Percentiles rank a stretch among this genome's conserved stretches.
Evolutionary conservation across 2,888 invertebrate species (phyloP).

Genomic region (Drosophila fulvimacula): DNA sequence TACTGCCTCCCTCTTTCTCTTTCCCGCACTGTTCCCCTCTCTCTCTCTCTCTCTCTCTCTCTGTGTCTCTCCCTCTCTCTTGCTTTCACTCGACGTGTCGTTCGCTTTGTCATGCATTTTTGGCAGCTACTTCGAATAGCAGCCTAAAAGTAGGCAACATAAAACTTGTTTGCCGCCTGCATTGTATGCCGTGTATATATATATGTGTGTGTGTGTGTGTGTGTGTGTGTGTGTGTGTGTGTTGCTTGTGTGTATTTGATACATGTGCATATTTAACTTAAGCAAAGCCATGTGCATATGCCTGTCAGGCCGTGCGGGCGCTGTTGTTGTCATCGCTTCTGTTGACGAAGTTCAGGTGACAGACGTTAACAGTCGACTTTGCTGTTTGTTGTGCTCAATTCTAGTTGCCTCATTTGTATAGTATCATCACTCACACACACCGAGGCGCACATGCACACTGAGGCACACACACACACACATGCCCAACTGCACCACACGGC

Average conservation of each 20-base stretch:
- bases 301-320: constrained; percentile 24
- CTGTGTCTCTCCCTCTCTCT: not conserved
- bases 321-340: constrained; percentile 40
- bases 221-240: constrained; percentile 8
- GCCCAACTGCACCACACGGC: constrained; percentile 24
- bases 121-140: constrained; percentile 16
- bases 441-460: constrained; percentile 9
- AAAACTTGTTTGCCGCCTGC: constrained; percentile 32
- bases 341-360: constrained; percentile 68
- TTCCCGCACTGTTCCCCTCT: no score
- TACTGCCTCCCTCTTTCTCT: no score
- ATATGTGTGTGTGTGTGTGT: not conserved
- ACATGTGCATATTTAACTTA: constrained; percentile 61
- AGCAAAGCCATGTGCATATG: constrained; percentile 57
- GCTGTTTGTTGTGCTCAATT: constrained; percentile 42
- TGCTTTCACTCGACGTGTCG: not conserved
- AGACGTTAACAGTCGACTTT: constrained; percentile 53
- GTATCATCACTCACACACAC: constrained; percentile 37
- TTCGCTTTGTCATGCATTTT: constrained; percentile 10
- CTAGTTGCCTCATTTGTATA: constrained; percentile 55
- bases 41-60: not conserved
- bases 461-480: constrained; percentile 6
- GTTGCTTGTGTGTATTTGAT: constrained; percentile 27
- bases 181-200: not conserved
- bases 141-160: constrained; percentile 62